phyloP scores from a whole-genome alignment of 2,888 invertebrate genomes.

The Nomada fucata region DNA sequence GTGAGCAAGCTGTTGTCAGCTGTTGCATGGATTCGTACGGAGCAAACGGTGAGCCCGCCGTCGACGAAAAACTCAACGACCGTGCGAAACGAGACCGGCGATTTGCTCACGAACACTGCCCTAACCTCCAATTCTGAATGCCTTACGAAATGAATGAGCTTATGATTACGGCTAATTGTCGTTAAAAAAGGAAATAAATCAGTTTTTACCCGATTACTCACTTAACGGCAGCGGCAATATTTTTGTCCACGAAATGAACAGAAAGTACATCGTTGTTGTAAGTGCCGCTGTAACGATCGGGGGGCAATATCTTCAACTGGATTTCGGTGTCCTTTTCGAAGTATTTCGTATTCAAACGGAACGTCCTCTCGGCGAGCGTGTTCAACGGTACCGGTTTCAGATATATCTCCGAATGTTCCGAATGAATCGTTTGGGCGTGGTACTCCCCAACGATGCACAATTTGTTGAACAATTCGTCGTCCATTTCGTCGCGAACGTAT shows the following conservation, averaged over 20 bases:
- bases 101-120: slow-evolving; percentile 57
- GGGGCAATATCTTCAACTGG: slow-evolving; percentile 45
- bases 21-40: slow-evolving; percentile 68
- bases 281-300: slow-evolving; percentile 53
- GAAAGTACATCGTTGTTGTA: slow-evolving; percentile 57
- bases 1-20: slow-evolving; percentile 81
- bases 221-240: slow-evolving; percentile 31
- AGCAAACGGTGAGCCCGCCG: slow-evolving; percentile 40
- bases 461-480: slow-evolving; percentile 79
- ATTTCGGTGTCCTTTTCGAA: slow-evolving; percentile 62
- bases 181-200: neutral
- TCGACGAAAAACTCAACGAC: slow-evolving; percentile 67
- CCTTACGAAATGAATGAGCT: slow-evolving; percentile 13
- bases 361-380: slow-evolving; percentile 64
- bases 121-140: slow-evolving; percentile 40
- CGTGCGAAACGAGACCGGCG: slow-evolving; percentile 66
- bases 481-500: slow-evolving; percentile 76
- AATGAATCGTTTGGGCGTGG: slow-evolving; percentile 73
- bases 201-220: slow-evolving; percentile 39
- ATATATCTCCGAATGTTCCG: slow-evolving; percentile 74
- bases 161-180: neutral
- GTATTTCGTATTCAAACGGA: slow-evolving; percentile 64
- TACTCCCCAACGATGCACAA: slow-evolving; percentile 77
- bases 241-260: slow-evolving; percentile 63
- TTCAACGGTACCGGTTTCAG: slow-evolving; percentile 79